Percentiles rank a stretch among this genome's conserved stretches.
Evolutionary conservation across 2,113 vertebrate species (phyloP).

Genomic region (Proterorhinus semilunaris): DNA sequence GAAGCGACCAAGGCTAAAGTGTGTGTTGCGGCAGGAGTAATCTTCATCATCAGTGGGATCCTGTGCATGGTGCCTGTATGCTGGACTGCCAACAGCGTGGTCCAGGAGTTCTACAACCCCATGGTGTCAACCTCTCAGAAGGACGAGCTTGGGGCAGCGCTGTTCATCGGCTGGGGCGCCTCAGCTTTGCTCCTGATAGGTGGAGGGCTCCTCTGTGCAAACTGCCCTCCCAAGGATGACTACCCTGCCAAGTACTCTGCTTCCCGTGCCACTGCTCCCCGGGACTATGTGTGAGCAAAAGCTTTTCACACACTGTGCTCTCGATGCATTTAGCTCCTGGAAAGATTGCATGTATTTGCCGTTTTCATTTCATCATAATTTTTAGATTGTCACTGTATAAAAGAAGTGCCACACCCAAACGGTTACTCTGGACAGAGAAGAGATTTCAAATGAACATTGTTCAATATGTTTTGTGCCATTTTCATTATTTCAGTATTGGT

Average conservation of each 20-base stretch:
- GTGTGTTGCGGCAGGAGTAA: constrained; percentile 73
- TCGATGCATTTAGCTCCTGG: background rate
- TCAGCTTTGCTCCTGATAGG: constrained; percentile 82
- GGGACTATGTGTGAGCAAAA: constrained; percentile 82
- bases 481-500: background rate
- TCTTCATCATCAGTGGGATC: constrained; percentile 80
- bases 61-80: constrained; percentile 85
- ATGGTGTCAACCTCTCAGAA: constrained; percentile 71
- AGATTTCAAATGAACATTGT: background rate
- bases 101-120: constrained; percentile 88
- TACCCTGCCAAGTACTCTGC: constrained; percentile 84
- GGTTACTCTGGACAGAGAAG: background rate
- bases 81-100: constrained; percentile 85
- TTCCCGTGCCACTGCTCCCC: constrained; percentile 73
- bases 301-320: background rate
- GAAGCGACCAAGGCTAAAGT: constrained; percentile 81
- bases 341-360: background rate
- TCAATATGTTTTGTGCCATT: background rate
- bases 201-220: constrained; percentile 84
- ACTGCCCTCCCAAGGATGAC: constrained; percentile 83
- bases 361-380: background rate
- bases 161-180: constrained; percentile 91
- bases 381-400: background rate
- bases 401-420: constrained; percentile 2
- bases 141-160: constrained; percentile 82